Conservation (phyloP, 1,140 invertebrate species). For the Ericerus pela region DNA sequence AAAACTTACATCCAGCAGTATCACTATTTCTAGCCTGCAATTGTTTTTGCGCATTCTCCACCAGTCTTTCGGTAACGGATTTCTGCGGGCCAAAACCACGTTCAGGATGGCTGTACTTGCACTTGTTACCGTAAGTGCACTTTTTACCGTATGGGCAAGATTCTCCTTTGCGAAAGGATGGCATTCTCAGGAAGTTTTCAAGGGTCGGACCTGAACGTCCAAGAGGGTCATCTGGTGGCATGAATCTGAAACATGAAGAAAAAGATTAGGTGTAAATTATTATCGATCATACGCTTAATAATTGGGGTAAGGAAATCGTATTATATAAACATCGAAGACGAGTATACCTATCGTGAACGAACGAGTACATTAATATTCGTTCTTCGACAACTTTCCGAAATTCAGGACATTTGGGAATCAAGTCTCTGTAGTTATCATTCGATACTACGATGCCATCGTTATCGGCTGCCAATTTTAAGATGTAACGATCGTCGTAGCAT, state of each 20-base stretch:
- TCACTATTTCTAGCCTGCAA: constrained; percentile 43
- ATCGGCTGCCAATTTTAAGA: constrained; percentile 66
- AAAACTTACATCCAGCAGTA: constrained; percentile 23
- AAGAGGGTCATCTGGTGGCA: constrained; percentile 93
- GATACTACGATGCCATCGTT: constrained; percentile 89
- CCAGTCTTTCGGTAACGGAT: constrained; percentile 67
- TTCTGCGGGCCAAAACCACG: constrained; percentile 68
- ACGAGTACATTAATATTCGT: constrained; percentile 85
- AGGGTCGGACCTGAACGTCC: constrained; percentile 83
- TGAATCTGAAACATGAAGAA: constrained; percentile 51
- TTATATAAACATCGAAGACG: too few species aligned
- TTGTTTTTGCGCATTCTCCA: constrained; percentile 66
- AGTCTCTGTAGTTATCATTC: constrained; percentile 92
- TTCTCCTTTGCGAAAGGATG: constrained; percentile 33
- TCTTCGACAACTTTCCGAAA: constrained; percentile 81
- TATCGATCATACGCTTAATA: too few species aligned
- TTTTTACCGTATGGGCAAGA: constrained; percentile 93
- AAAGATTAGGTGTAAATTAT: too few species aligned
- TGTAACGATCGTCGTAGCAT: constrained; percentile 93
- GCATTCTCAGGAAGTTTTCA: constrained; percentile 57
- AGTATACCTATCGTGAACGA: constrained; percentile 70
- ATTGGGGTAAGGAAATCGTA: too few species aligned
- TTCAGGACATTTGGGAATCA: constrained; percentile 70
- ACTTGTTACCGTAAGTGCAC: constrained; percentile 97
- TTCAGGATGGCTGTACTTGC: constrained; percentile 91